Evolutionary conservation across 2,888 invertebrate genomes (phyloP).

Genomic region (Chloroclystis v-ata): DNA sequence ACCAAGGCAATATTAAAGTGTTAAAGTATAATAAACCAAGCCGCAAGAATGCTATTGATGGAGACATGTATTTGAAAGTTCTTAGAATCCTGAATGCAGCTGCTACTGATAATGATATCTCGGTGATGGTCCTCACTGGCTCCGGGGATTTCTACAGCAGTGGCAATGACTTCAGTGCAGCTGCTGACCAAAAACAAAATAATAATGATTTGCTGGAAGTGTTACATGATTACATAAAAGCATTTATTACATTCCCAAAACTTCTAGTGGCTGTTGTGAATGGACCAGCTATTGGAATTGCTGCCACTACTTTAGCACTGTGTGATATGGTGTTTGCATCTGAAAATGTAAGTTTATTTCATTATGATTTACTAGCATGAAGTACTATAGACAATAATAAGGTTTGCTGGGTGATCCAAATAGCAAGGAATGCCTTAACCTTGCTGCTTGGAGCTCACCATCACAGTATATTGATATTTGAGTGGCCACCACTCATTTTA

Average conservation of each 20-base stretch:
- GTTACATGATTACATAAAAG: constrained; percentile 81
- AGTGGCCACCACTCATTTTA: too few relatives aligned
- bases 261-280: constrained; percentile 92
- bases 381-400: background rate
- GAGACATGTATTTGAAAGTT: constrained; percentile 82
- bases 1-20: constrained; percentile 53
- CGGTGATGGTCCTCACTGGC: constrained; percentile 87
- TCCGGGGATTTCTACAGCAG: constrained; percentile 89
- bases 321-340: constrained; percentile 93
- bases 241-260: constrained; percentile 93
- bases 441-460: too few relatives aligned
- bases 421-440: too few relatives aligned
- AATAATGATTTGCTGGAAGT: constrained; percentile 28
- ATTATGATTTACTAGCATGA: background rate
- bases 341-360: constrained; percentile 80
- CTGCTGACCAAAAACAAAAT: background rate
- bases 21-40: constrained; percentile 85
- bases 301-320: constrained; percentile 88
- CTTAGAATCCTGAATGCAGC: constrained; percentile 82
- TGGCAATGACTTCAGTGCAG: constrained; percentile 61
- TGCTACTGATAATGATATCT: constrained; percentile 80
- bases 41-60: constrained; percentile 88
- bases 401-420: too few relatives aligned
- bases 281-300: constrained; percentile 96
- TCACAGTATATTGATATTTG: too few relatives aligned